Evolutionary conservation across 2,888 invertebrate genomes (phyloP).

Genomic region (Pristionchus arcanus): DNA sequence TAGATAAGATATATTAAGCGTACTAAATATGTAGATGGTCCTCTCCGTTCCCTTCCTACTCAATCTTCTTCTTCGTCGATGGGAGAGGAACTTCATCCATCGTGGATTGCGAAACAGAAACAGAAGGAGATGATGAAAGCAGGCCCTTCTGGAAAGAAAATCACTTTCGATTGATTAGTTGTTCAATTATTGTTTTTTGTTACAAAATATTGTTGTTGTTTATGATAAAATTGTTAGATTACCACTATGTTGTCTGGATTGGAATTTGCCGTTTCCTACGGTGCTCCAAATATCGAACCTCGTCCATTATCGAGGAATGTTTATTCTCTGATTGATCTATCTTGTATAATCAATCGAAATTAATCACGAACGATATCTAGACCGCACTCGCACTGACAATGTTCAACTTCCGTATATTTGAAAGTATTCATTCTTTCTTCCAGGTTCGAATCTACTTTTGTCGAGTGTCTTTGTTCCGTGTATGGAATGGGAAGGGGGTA

Average conservation of each 20-base stretch:
- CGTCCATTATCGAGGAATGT: background rate
- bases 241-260: background rate
- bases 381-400: constrained; percentile 24
- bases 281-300: background rate
- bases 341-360: background rate
- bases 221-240: constrained; percentile 18
- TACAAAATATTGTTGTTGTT: background rate
- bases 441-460: constrained; percentile 18
- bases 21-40: background rate
- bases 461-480: background rate
- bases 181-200: background rate
- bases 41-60: background rate
- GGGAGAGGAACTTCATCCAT: constrained; percentile 46
- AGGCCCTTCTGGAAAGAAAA: constrained; percentile 50
- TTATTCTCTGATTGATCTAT: background rate
- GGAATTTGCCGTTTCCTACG: background rate
- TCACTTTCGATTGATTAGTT: constrained; percentile 13
- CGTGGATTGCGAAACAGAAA: constrained; percentile 53
- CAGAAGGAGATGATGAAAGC: constrained; percentile 48
- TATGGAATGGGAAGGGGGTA: background rate
- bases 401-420: constrained; percentile 42
- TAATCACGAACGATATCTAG: background rate
- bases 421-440: constrained; percentile 49
- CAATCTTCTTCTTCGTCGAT: background rate
- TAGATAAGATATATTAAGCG: background rate